Conservation (phyloP, 1,140 invertebrate species). For the Caenorhabditis tropicalis region DNA sequence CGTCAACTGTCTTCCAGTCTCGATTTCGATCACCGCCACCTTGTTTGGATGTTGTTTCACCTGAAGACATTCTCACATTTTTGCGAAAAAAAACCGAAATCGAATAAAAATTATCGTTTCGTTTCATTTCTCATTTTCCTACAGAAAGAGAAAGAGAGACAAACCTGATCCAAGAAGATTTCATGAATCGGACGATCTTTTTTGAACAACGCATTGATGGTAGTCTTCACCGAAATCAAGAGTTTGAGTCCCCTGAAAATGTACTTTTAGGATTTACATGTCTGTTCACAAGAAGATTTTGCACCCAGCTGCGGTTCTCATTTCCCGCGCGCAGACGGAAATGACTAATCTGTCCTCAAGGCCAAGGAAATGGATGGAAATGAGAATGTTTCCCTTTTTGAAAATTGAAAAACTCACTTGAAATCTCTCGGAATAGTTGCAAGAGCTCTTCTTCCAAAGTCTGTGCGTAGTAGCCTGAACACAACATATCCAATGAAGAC, state of each 20-base stretch:
- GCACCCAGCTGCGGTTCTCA: conserved; percentile 40
- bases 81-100: conserved; percentile 16
- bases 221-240: conserved; percentile 16
- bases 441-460: conserved; percentile 40
- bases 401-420: neutral
- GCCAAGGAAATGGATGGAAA: neutral
- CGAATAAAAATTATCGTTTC: conserved; percentile 27
- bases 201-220: conserved; percentile 1
- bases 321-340: neutral
- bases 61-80: conserved; percentile 7
- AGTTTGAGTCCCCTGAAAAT: conserved; percentile 36
- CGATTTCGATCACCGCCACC: conserved; percentile 52
- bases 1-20: conserved; percentile 58
- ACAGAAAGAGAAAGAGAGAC: neutral
- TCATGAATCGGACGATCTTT: conserved; percentile 49
- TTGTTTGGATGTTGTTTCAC: conserved; percentile 46
- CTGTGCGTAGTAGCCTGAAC: conserved; percentile 6
- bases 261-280: neutral
- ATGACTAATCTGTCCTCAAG: conserved; percentile 27
- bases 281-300: neutral
- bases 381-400: neutral
- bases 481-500: conserved; percentile 1
- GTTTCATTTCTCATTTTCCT: neutral
- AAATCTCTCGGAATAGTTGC: conserved; percentile 33
- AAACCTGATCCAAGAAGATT: conserved; percentile 55